Conservation (phyloP, 2,888 invertebrate genomes). For the Lucinisca nassula region DNA sequence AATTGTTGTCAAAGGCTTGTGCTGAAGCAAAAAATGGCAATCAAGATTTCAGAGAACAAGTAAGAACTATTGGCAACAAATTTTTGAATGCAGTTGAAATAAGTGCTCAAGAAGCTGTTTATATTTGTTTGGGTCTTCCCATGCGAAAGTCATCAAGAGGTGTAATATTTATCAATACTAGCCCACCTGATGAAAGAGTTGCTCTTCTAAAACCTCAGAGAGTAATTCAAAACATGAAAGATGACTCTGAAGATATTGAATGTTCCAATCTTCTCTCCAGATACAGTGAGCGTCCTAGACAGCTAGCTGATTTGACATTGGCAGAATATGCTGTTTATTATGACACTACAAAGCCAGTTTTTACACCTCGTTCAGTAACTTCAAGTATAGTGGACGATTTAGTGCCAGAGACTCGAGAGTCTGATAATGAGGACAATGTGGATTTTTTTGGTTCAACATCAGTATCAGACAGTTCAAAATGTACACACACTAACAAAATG, state of each 20-base stretch:
- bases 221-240: conserved; percentile 42
- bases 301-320: conserved; percentile 39
- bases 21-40: conserved; percentile 57
- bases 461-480: no score
- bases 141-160: conserved; percentile 59
- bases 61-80: conserved; percentile 24
- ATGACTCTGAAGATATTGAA: conserved; percentile 57
- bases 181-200: conserved; percentile 62
- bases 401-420: conserved; percentile 6
- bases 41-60: conserved; percentile 41
- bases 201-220: conserved; percentile 25
- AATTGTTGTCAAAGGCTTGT: conserved; percentile 50
- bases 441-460: no score
- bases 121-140: conserved; percentile 68
- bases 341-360: background rate
- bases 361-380: background rate
- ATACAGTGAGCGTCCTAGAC: conserved; percentile 41
- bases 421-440: conserved; percentile 37
- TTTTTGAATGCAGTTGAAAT: conserved; percentile 67
- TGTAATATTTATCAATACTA: conserved; percentile 70
- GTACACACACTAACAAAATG: no score
- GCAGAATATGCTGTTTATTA: conserved; percentile 57
- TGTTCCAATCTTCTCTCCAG: conserved; percentile 44
- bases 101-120: conserved; percentile 68
- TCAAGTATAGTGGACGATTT: conserved; percentile 15